A percentile compares a stretch with the other conserved stretches of the same genome.
Conservation (phyloP, 2,797 vertebrate genomes). For the Emydoidea blandingii region DNA sequence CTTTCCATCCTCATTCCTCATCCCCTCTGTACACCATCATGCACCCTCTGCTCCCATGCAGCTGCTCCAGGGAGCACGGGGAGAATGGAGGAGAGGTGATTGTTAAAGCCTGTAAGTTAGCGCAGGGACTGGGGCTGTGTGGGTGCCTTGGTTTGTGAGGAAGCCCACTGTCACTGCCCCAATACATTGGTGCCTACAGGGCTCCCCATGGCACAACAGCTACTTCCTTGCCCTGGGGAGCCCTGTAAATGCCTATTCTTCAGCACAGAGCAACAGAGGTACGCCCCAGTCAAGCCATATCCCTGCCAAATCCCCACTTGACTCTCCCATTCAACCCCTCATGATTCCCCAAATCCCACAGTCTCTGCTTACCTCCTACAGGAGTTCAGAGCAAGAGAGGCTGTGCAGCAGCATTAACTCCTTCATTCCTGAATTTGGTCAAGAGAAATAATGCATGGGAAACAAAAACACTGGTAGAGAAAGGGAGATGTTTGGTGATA, state of each 20-base stretch:
- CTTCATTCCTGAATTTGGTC: not conserved
- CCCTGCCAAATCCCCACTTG: not conserved
- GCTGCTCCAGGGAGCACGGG: not conserved
- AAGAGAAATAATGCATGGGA: not conserved
- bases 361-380: not conserved
- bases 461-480: not conserved
- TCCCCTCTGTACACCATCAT: no score
- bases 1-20: not conserved
- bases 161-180: not conserved
- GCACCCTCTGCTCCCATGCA: not conserved
- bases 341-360: not conserved
- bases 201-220: accelerated
- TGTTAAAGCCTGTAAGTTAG: not conserved
- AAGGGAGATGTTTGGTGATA: not conserved
- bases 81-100: not conserved
- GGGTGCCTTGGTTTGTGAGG: not conserved
- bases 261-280: not conserved
- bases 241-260: not conserved
- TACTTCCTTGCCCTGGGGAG: not conserved
- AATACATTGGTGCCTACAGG: not conserved
- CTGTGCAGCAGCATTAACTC: not conserved
- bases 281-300: not conserved
- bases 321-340: not conserved
- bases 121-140: no score
- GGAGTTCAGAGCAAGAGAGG: not conserved